Conservation (phyloP, 2,888 invertebrate species). For the Temnothorax rugatulus region DNA sequence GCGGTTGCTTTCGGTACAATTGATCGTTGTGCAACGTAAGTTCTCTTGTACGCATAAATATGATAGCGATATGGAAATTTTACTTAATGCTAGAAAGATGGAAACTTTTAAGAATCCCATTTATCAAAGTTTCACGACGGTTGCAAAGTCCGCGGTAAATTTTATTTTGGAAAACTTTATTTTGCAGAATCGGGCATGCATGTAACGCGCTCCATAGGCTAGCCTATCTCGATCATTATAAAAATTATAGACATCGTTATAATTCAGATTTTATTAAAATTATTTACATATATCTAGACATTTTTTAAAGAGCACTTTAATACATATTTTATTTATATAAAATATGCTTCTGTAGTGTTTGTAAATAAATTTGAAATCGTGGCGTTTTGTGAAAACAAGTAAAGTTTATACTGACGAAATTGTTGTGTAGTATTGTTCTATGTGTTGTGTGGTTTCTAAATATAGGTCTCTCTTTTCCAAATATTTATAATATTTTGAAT, state of each 20-base stretch:
- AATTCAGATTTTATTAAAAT: not conserved
- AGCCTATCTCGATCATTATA: not conserved
- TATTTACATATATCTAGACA: not conserved
- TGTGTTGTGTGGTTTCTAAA: not conserved
- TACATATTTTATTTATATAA: not conserved
- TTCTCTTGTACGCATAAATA: slow-evolving; percentile 48
- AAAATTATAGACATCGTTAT: not conserved
- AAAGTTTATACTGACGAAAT: not conserved
- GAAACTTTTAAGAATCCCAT: slow-evolving; percentile 47
- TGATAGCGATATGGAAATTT: slow-evolving; percentile 55
- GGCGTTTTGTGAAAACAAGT: not conserved
- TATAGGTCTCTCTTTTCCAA: not conserved
- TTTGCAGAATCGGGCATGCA: slow-evolving; percentile 5
- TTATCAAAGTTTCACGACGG: slow-evolving; percentile 45
- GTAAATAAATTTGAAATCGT: not conserved
- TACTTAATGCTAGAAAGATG: slow-evolving; percentile 41
- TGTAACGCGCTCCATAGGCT: not conserved
- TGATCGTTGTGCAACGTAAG: slow-evolving; percentile 50
- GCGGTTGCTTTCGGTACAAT: slow-evolving; percentile 50
- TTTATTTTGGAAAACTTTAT: slow-evolving; percentile 35
- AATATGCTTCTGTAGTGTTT: not conserved
- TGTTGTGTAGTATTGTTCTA: not conserved
- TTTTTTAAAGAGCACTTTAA: not conserved
- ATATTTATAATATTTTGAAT: slow-evolving; percentile 24
- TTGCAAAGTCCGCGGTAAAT: slow-evolving; percentile 20